These are phyloP conservation scores for Cosmorhoe ocellata DNA, from an alignment of 2,888 invertebrate genomes.

Conservation along the genomic window DNA sequence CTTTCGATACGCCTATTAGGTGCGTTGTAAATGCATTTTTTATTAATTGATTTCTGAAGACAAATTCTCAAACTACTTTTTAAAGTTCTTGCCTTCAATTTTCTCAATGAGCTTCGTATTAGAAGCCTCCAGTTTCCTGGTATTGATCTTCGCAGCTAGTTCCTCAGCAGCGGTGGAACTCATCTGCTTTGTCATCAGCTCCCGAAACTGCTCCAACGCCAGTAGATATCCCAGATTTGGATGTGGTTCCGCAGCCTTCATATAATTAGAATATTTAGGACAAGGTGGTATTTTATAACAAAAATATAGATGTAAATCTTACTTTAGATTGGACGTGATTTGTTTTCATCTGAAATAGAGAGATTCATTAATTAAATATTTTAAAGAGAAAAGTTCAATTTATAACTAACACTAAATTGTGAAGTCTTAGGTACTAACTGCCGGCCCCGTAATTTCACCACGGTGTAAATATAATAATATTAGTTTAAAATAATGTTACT, in stretches of 20 bases:
- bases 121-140: conserved; percentile 66
- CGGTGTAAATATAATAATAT: too few relatives aligned
- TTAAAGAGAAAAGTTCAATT: background rate
- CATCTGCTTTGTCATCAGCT: conserved; percentile 66
- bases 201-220: conserved; percentile 63
- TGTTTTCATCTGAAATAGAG: conserved; percentile 44
- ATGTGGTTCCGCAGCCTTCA: conserved; percentile 7
- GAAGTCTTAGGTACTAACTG: too few relatives aligned
- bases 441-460: too few relatives aligned
- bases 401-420: too few relatives aligned
- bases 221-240: conserved; percentile 54
- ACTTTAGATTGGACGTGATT: conserved; percentile 18
- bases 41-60: too few relatives aligned
- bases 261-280: background rate
- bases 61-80: too few relatives aligned
- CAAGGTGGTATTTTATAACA: too few relatives aligned
- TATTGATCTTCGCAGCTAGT: conserved; percentile 60
- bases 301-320: background rate
- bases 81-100: conserved; percentile 58
- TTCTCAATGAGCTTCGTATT: conserved; percentile 61
- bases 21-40: too few relatives aligned
- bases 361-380: background rate
- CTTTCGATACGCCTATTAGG: background rate
- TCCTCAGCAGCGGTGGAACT: conserved; percentile 74
- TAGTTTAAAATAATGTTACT: too few relatives aligned